Evolutionary conservation across 2,113 vertebrate genomes (phyloP), one percentile per base, ranked within the genome.

Genomic region (Oryzias melastigma): DNA sequence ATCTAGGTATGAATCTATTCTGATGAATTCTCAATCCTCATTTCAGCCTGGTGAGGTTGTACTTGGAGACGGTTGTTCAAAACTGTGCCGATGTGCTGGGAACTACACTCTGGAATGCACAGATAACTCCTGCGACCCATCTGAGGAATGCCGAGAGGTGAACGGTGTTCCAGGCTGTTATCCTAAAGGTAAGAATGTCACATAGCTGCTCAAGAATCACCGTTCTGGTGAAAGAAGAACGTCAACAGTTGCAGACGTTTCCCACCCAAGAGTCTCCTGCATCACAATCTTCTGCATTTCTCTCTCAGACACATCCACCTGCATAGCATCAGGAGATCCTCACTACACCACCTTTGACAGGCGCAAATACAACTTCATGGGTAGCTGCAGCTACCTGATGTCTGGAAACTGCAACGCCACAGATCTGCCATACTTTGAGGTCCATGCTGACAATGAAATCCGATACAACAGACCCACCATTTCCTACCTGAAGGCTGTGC

Each of bases 261-360:
- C 44, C 17, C n/a, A 7, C 5, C n/a, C 17, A 46, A 46, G 5
- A 18, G 46, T 19, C 10, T 47, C 18, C 46, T 13, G 8, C 17
- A 47, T 25, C 8, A 43, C 5, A 24, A 58, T 52, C 14, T 60
- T 4, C 15, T 66, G 40, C 51, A 0, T 42, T 53, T 5, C 58
- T 48, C 20, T 35, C 7, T 18, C 35, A 91, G 88, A 19, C 53
- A 79, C 90, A 41, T 88, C 90, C 5, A 88, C 80, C 0, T 92
- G 92, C 61, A 29, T 91, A 0, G 84, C 83, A 2, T 69, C 85
- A 25, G 79, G 87, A 18, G 91, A 93, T 67, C 92, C 92, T 5
- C 91, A 93, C 71, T 93, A 93, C 81, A 88, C 82, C 51, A 92
- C 89, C 10, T 93, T 92, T 67, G 92, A 92, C 80, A 88, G 82